Evolutionary conservation across 2,113 vertebrate genomes (phyloP).

Genomic region (Megalops atlanticus): DNA sequence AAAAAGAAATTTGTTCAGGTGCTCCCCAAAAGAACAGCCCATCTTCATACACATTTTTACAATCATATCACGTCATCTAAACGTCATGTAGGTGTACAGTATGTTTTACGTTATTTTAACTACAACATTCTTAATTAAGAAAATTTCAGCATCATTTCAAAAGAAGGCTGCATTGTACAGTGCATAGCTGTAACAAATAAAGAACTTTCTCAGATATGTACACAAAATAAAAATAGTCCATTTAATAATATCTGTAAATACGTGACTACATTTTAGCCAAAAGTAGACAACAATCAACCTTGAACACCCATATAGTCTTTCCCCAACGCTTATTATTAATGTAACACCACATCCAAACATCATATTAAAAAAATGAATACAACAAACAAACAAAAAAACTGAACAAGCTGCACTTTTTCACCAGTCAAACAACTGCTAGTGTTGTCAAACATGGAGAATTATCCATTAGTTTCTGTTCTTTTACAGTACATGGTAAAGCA

Average conservation of each 20-base stretch:
- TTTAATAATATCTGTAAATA: slow-evolving; percentile 94
- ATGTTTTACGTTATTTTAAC: slow-evolving; percentile 83
- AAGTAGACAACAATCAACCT: slow-evolving; percentile 84
- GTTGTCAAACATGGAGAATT: slow-evolving; percentile 78
- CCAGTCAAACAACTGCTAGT: slow-evolving; percentile 81
- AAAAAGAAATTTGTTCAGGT: slow-evolving; percentile 68
- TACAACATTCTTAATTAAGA: slow-evolving; percentile 98
- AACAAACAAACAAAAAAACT: slow-evolving; percentile 58
- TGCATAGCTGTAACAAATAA: slow-evolving; percentile 99
- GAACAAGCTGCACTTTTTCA: slow-evolving; percentile 84
- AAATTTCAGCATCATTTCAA: slow-evolving; percentile 87
- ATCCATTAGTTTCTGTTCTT: slow-evolving; percentile 55
- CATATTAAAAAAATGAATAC: slow-evolving; percentile 69
- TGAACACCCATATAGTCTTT: slow-evolving; percentile 60
- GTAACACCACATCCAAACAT: slow-evolving; percentile 85
- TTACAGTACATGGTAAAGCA: slow-evolving; percentile 60
- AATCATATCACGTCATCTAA: slow-evolving; percentile 95
- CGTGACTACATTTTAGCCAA: slow-evolving; percentile 82
- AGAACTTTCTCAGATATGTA: slow-evolving; percentile 91
- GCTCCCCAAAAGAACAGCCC: slow-evolving; percentile 63
- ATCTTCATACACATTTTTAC: slow-evolving; percentile 74
- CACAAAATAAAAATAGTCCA: slow-evolving; percentile 98
- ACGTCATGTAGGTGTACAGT: slow-evolving; percentile 90
- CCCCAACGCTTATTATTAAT: slow-evolving; percentile 72
- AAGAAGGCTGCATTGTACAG: slow-evolving; percentile 99